Conservation (phyloP, 2,797 vertebrate species). For the Ceyx erithaca region DNA sequence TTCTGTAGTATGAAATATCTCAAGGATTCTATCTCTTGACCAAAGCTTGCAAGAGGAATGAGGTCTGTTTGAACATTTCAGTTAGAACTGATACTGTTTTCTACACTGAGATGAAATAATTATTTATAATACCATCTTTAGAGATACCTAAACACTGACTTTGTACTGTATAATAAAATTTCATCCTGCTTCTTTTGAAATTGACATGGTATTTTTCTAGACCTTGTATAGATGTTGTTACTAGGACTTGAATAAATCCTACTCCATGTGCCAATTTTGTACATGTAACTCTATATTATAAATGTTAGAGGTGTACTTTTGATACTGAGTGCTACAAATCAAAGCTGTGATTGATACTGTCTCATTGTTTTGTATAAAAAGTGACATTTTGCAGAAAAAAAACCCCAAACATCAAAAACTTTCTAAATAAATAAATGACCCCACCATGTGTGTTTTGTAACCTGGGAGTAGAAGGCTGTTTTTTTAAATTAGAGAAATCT, state of each 20-base stretch:
- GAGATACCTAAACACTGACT: not conserved
- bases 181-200: conserved; percentile 15
- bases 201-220: conserved; percentile 66
- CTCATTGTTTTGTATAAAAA: not conserved
- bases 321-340: conserved; percentile 41
- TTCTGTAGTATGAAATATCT: conserved; percentile 50
- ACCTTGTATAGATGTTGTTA: conserved; percentile 31
- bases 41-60: not conserved
- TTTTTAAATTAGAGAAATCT: not conserved
- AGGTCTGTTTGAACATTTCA: conserved; percentile 55
- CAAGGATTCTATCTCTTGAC: not conserved
- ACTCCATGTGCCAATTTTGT: conserved; percentile 24
- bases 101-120: conserved; percentile 32
- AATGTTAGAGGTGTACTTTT: conserved; percentile 26
- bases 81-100: conserved; percentile 41
- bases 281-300: conserved; percentile 49
- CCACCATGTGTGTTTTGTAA: not conserved
- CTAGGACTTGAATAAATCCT: conserved; percentile 37
- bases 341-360: not conserved
- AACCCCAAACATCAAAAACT: not conserved
- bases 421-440: conserved; percentile 8
- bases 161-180: conserved; percentile 33
- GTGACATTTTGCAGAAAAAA: not conserved
- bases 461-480: not conserved
- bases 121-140: conserved; percentile 55